These are phyloP conservation scores for Drosophila borborema DNA, from an alignment of 2,888 invertebrate genomes.

Conservation along the genomic window DNA sequence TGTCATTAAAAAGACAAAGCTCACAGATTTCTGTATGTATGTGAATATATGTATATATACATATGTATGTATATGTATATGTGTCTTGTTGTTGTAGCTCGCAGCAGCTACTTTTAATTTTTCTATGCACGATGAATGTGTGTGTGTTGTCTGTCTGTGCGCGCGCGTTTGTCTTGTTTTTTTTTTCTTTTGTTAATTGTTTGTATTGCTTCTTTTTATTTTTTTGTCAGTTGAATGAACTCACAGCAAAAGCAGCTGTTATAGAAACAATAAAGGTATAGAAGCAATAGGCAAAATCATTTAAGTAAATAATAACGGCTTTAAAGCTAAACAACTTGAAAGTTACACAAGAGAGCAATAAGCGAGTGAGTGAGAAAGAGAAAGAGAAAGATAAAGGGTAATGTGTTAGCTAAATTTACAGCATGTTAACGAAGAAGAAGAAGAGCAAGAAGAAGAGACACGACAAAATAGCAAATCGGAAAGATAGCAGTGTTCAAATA, in stretches of 20 bases:
- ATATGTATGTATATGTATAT: neutral
- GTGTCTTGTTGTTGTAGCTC: conserved; percentile 24
- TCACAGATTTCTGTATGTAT: conserved; percentile 25
- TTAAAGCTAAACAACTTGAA: conserved; percentile 37
- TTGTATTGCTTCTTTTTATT: conserved; percentile 29
- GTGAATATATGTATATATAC: neutral
- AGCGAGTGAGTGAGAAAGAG: conserved; percentile 5
- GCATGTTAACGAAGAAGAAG: conserved; percentile 1
- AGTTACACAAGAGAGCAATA: conserved; percentile 3
- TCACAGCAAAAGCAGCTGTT: conserved; percentile 31
- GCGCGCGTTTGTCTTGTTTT: neutral
- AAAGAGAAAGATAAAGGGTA: conserved; percentile 6
- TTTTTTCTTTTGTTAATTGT: conserved; percentile 27
- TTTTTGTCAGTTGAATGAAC: conserved; percentile 84
- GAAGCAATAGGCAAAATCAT: conserved; percentile 40
- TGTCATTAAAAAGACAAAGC: conserved; percentile 46
- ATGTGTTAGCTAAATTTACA: neutral
- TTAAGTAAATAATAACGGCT: conserved; percentile 35
- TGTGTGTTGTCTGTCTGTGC: conserved; percentile 19
- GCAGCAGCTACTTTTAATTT: conserved; percentile 47
- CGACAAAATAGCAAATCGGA: conserved; percentile 14
- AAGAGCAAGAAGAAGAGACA: conserved; percentile 16
- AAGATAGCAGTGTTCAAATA: conserved; percentile 27
- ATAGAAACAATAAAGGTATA: conserved; percentile 53
- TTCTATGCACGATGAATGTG: conserved; percentile 39